A percentile compares a stretch with the other conserved stretches of the same genome.
Evolutionary conservation across 2,888 invertebrate species (phyloP).

Genomic region (Dryococelus australis): DNA sequence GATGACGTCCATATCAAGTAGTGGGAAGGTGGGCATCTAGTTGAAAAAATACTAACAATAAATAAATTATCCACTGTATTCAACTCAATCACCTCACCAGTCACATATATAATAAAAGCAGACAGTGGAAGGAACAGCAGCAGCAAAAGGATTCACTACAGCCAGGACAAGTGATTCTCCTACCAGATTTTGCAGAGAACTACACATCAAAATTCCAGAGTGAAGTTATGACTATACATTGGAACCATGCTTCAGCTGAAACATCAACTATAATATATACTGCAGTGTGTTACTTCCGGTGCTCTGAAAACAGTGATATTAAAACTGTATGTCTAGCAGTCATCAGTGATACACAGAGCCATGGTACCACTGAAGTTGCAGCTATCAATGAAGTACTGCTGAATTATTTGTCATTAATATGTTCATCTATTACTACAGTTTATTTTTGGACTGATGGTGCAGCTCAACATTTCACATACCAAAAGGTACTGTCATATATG

Average conservation of each 20-base stretch:
- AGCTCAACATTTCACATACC: neutral
- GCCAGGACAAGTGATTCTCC: neutral
- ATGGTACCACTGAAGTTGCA: neutral
- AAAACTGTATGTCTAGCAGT: constrained; percentile 6
- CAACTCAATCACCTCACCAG: neutral
- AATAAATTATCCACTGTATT: neutral
- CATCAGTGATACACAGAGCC: neutral
- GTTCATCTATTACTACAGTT: neutral
- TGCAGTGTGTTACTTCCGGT: constrained; percentile 16
- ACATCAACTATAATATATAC: neutral
- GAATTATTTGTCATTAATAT: neutral
- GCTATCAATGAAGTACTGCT: neutral
- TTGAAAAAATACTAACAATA: constrained; percentile 2
- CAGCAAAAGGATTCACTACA: constrained; percentile 10
- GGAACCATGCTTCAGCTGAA: neutral
- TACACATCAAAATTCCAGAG: neutral
- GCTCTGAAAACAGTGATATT: constrained; percentile 16
- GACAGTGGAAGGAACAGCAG: constrained; percentile 1
- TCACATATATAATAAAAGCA: neutral
- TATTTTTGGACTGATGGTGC: constrained; percentile 1
- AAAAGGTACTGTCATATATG: neutral
- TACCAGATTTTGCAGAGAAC: neutral
- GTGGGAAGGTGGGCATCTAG: constrained; percentile 10
- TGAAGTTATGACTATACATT: neutral
- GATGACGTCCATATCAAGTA: neutral